Percentiles rank a stretch among this genome's conserved stretches.
phyloP scores from a whole-genome alignment of 2,888 invertebrate genomes.

The Drosophila dives region DNA sequence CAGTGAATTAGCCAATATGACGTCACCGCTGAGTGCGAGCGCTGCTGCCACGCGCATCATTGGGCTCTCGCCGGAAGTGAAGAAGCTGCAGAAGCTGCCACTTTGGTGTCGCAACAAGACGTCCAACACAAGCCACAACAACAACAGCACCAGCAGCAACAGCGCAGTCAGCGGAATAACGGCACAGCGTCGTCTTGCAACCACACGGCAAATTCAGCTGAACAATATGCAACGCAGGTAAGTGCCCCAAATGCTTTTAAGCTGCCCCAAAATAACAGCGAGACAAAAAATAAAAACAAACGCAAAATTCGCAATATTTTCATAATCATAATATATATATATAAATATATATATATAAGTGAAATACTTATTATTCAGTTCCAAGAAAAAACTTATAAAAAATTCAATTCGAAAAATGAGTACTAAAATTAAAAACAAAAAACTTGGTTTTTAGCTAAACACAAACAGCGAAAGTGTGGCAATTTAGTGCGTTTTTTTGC shows the following conservation, averaged over 20 bases:
- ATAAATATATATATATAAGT: background rate
- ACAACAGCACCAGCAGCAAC: slow-evolving; percentile 23
- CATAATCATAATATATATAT: background rate
- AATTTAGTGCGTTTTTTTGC: background rate
- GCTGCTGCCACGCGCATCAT: slow-evolving; percentile 67
- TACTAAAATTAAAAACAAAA: background rate
- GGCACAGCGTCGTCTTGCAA: slow-evolving; percentile 29
- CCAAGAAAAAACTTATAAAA: background rate
- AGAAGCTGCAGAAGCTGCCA: slow-evolving; percentile 65
- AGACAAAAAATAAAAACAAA: background rate
- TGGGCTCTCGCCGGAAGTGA: slow-evolving; percentile 72
- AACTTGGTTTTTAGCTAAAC: background rate
- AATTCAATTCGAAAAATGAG: background rate
- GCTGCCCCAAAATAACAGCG: background rate
- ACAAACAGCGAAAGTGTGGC: background rate
- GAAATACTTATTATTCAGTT: background rate
- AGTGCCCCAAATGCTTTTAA: slow-evolving; percentile 27
- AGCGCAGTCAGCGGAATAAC: slow-evolving; percentile 17
- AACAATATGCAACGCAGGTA: slow-evolving; percentile 44
- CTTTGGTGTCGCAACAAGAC: slow-evolving; percentile 56
- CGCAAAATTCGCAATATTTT: background rate
- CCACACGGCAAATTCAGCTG: slow-evolving; percentile 28
- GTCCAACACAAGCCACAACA: slow-evolving; percentile 19
- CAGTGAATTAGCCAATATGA: slow-evolving; percentile 69
- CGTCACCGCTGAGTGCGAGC: slow-evolving; percentile 65